Evolutionary conservation across 2,888 invertebrate genomes (phyloP), one percentile per base, ranked within the genome.

Genomic region (Hemaris fuciformis): DNA sequence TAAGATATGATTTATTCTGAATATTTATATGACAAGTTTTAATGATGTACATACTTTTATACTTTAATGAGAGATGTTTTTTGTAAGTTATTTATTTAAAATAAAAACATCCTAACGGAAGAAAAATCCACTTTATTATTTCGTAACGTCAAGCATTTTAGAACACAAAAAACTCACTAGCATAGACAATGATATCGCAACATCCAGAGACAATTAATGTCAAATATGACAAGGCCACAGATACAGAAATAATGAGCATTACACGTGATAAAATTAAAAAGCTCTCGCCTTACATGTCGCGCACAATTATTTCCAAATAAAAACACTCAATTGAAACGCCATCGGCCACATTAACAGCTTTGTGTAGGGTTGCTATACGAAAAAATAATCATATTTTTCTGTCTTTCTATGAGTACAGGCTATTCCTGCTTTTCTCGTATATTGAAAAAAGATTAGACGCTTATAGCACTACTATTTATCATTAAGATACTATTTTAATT

Each of bases 221-320:
- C 18, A 53, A 15, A 53, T 15, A 46, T 46, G 46, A 31, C 31
- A 53, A 53, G 53, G 53, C 53, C 53, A 3, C 53, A 5, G 5
- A n/a, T n/a, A n/a, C n/a, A n/a, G 25, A 53, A 27, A 31, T 53
- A 53, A 53, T 53, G 53, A 53, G 53, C 31, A 53, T 53, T 53
- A 18, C 31, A 18, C 5, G 53, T 27, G 53, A 41, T 60, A 41
- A 53, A 41, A 48, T 41, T 53, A 41, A 53, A 60, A 48, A 53
- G 23, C 48, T 4, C 25, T 31, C 38, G 18, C 68, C 68, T 64
- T 63, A 68, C 60, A 62, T 41, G 63, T 58, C 59, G 48, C 65
- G 63, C 60, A 64, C 66, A 66, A 68, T 68, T 66, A 68, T 64
- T 61, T 62, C 64, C 62, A 62, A 65, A 66, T 65, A 60, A 64